phyloP scores from a whole-genome alignment of 2,797 vertebrate species.

The Melanotaenia trifasciata region DNA sequence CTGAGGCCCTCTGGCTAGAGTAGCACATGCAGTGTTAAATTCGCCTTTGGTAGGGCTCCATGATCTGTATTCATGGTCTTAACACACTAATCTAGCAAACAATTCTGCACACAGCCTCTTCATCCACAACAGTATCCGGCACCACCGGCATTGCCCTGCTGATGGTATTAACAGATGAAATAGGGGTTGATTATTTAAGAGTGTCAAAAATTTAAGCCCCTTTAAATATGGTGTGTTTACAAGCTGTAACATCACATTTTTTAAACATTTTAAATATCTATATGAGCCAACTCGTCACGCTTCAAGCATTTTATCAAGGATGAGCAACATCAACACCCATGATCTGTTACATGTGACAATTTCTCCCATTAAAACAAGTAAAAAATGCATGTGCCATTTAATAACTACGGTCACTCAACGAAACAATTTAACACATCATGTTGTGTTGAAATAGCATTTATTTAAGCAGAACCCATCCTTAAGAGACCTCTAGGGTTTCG shows the following conservation, averaged over 20 bases:
- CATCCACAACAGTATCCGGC: conserved; percentile 25
- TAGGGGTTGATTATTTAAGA: conserved; percentile 6
- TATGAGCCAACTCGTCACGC: neutral
- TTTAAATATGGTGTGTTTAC: neutral
- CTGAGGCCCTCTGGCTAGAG: conserved; percentile 19
- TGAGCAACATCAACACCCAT: conserved; percentile 18
- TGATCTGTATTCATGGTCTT: conserved; percentile 51
- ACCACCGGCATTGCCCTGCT: conserved; percentile 30
- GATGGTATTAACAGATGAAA: conserved; percentile 24
- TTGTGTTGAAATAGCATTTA: conserved; percentile 57
- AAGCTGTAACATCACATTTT: neutral
- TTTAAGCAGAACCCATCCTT: conserved; percentile 56
- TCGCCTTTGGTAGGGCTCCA: conserved; percentile 41
- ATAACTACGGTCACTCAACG: conserved; percentile 54
- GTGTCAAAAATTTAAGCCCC: neutral
- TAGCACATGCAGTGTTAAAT: conserved; percentile 43
- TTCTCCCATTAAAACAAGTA: conserved; percentile 3
- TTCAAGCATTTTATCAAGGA: conserved; percentile 7
- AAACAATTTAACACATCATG: conserved; percentile 41
- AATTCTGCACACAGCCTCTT: conserved; percentile 47
- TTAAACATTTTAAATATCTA: neutral
- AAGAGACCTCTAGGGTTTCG: conserved; percentile 61
- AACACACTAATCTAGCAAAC: conserved; percentile 52
- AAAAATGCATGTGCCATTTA: conserved; percentile 26
- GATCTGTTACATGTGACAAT: conserved; percentile 39